These are phyloP conservation scores for Watsonalla binaria DNA, from an alignment of 2,888 invertebrate species.

Conservation along the genomic window DNA sequence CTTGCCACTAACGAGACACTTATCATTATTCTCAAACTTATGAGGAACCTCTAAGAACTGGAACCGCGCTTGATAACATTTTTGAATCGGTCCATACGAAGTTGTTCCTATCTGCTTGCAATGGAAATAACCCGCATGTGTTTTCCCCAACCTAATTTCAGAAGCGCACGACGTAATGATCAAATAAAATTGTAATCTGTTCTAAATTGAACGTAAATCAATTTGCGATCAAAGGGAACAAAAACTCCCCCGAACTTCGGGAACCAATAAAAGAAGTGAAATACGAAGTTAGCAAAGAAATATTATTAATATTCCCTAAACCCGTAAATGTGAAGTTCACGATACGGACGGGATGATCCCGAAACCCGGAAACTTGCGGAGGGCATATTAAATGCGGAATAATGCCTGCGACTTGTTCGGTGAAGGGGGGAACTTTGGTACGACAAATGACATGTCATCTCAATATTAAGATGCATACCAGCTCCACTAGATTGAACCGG, in stretches of 20 bases:
- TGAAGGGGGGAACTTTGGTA: background rate
- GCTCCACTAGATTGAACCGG: too few relatives aligned
- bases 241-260: constrained; percentile 18
- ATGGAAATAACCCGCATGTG: too few relatives aligned
- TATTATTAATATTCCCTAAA: constrained; percentile 30
- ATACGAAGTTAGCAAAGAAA: constrained; percentile 15
- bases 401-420: background rate
- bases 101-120: too few relatives aligned
- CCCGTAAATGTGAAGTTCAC: constrained; percentile 27
- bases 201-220: constrained; percentile 1
- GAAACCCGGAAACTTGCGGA: constrained; percentile 12
- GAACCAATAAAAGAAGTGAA: constrained; percentile 31
- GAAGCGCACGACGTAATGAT: background rate
- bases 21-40: too few relatives aligned
- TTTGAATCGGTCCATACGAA: too few relatives aligned
- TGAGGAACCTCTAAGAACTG: too few relatives aligned
- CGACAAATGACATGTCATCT: background rate
- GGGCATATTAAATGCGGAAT: constrained; percentile 6
- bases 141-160: too few relatives aligned
- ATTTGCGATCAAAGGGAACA: constrained; percentile 2
- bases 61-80: too few relatives aligned
- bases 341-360: constrained; percentile 16
- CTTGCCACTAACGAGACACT: too few relatives aligned
- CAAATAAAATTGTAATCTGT: background rate
- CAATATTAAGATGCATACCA: too few relatives aligned